Evolutionary conservation across 2,888 invertebrate species (phyloP).

Genomic region (Apoda limacodes): DNA sequence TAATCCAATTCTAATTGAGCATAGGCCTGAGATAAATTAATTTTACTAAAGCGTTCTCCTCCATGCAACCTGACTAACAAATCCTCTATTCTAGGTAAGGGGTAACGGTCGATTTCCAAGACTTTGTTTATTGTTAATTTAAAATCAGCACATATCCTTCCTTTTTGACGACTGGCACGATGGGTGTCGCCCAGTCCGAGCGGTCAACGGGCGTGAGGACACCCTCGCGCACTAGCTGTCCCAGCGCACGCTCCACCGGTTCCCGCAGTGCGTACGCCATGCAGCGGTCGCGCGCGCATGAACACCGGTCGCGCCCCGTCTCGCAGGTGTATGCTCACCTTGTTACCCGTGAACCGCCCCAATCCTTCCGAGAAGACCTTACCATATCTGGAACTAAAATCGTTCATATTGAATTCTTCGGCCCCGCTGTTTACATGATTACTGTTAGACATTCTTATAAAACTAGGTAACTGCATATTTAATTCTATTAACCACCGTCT

Average conservation of each 20-base stretch:
- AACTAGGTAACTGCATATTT: background rate
- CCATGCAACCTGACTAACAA: constrained; percentile 7
- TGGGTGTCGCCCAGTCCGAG: constrained; percentile 24
- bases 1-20: no score
- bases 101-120: constrained; percentile 10
- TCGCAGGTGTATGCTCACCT: constrained; percentile 10
- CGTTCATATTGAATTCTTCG: background rate
- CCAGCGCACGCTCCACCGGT: constrained; percentile 8
- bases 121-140: constrained; percentile 13
- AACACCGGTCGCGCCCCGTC: constrained; percentile 12
- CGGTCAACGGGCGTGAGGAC: constrained; percentile 19
- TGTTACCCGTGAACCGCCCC: constrained; percentile 15
- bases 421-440: background rate
- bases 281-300: constrained; percentile 2
- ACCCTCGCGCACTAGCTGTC: constrained; percentile 15
- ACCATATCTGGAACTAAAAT: constrained; percentile 10
- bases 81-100: constrained; percentile 9
- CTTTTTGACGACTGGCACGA: constrained; percentile 21
- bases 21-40: no score
- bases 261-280: background rate
- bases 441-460: background rate
- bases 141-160: constrained; percentile 15
- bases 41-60: no score
- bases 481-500: constrained; percentile 5
- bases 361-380: constrained; percentile 15